These are phyloP conservation scores for Manduca sexta DNA, from an alignment of 1,140 invertebrate species.

Conservation along the genomic window DNA sequence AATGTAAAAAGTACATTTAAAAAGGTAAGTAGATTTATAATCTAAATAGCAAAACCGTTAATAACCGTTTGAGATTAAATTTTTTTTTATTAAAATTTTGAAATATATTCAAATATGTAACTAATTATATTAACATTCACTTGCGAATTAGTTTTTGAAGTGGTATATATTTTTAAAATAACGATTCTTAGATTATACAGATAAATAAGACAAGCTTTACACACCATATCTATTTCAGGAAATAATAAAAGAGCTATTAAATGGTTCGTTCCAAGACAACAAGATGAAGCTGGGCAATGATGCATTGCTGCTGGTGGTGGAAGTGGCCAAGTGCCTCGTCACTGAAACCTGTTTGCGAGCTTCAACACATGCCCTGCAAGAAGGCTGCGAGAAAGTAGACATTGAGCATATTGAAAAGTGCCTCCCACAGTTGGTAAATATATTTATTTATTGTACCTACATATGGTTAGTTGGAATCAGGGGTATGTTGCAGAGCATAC, in stretches of 20 bases:
- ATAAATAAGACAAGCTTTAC: too few relatives aligned
- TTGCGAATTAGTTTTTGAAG: background rate
- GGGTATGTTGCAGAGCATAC: too few relatives aligned
- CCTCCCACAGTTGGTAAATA: conserved; percentile 60
- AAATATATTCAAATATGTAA: too few relatives aligned
- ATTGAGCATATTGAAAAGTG: conserved; percentile 67
- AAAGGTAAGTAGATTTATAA: conserved; percentile 24
- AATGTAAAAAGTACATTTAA: conserved; percentile 43
- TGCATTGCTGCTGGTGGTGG: conserved; percentile 51
- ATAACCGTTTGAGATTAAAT: too few relatives aligned
- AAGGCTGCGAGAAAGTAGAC: conserved; percentile 55
- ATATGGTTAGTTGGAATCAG: background rate
- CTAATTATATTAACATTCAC: too few relatives aligned
- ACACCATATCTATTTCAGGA: conserved; percentile 37
- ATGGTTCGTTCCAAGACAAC: conserved; percentile 50
- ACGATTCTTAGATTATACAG: too few relatives aligned
- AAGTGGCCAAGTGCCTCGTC: conserved; percentile 66
- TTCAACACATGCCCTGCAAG: conserved; percentile 58
- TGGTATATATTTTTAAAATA: background rate
- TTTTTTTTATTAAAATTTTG: too few relatives aligned
- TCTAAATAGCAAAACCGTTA: background rate
- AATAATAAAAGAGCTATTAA: conserved; percentile 44
- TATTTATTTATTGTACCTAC: background rate
- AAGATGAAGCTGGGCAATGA: conserved; percentile 52
- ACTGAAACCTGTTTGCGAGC: conserved; percentile 69